Conservation (phyloP, 2,113 vertebrate genomes). For the Phaethornis superciliosus region DNA sequence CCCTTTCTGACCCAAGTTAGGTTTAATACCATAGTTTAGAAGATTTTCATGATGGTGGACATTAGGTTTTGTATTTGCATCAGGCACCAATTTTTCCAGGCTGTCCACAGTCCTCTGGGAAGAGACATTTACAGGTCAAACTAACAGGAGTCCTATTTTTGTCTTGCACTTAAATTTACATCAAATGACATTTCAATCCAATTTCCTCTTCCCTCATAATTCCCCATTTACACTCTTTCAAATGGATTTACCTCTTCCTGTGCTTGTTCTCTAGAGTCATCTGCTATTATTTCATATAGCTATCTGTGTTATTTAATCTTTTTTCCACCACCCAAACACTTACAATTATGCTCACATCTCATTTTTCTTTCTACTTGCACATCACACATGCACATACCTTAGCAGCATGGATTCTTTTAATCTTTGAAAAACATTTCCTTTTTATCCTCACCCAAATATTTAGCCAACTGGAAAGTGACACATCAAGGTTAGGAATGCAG, state of each 20-base stretch:
- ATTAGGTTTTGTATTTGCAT: not conserved
- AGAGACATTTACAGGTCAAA: not conserved
- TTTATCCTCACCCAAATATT: slow-evolving; percentile 39
- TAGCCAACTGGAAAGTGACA: slow-evolving; percentile 60
- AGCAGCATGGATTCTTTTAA: slow-evolving; percentile 2
- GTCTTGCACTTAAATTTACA: not conserved
- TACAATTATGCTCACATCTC: not conserved
- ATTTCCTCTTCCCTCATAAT: slow-evolving; percentile 14
- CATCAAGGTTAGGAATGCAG: slow-evolving; percentile 63
- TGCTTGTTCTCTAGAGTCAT: not conserved
- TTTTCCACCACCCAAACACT: not conserved
- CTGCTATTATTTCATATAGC: not conserved
- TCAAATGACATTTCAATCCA: not conserved
- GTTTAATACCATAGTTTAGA: not conserved
- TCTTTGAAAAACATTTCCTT: slow-evolving; percentile 51
- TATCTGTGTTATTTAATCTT: not conserved
- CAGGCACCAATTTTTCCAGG: not conserved
- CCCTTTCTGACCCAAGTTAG: not conserved
- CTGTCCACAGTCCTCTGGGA: not conserved
- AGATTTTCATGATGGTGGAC: not conserved
- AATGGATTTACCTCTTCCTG: slow-evolving; percentile 14
- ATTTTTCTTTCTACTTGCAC: not conserved
- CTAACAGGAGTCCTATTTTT: not conserved
- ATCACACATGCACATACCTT: not conserved
- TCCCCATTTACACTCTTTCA: not conserved